phyloP scores from a whole-genome alignment of 2,888 invertebrate species.

The Drosophila pseudotakahashii region DNA sequence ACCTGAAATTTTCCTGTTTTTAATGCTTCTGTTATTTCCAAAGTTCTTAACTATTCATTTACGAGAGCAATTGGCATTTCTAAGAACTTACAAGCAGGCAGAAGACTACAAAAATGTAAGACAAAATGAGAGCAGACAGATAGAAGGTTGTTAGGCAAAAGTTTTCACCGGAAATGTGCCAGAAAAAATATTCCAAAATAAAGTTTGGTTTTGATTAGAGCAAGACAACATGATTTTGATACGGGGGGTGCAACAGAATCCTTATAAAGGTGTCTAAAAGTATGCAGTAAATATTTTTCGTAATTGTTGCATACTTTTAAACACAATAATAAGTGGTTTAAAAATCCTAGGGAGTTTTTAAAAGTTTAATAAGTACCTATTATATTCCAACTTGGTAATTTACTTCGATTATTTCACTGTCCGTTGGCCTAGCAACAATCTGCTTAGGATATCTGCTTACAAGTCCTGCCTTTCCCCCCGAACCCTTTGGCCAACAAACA shows the following conservation, averaged over 20 bases:
- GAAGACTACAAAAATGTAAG: constrained; percentile 1
- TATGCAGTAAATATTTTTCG: too few relatives aligned
- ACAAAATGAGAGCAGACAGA: constrained; percentile 1
- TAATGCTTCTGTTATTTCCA: constrained; percentile 34
- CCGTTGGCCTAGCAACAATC: constrained; percentile 18
- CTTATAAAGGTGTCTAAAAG: not conserved
- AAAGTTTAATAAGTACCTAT: too few relatives aligned
- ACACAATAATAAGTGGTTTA: not conserved
- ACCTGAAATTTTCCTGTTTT: constrained; percentile 33
- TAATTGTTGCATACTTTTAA: not conserved
- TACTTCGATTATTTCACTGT: constrained; percentile 6
- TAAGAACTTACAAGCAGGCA: constrained; percentile 1
- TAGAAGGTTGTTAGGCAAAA: not conserved
- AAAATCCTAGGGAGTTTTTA: too few relatives aligned
- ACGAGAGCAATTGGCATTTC: constrained; percentile 49
- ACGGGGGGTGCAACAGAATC: not conserved
- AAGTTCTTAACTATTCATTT: constrained; percentile 54
- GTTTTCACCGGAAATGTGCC: constrained; percentile 21
- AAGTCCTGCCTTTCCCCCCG: not conserved
- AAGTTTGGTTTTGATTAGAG: constrained; percentile 4
- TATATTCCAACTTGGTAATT: not conserved
- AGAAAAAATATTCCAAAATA: constrained; percentile 2
- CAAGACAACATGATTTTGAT: too few relatives aligned
- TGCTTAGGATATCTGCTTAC: constrained; percentile 26
- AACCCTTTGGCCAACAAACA: constrained; percentile 16